Evolutionary conservation across 1,140 invertebrate genomes (phyloP), one percentile per base, ranked within the genome.

Genomic region (Drosophila malerkotliana): DNA sequence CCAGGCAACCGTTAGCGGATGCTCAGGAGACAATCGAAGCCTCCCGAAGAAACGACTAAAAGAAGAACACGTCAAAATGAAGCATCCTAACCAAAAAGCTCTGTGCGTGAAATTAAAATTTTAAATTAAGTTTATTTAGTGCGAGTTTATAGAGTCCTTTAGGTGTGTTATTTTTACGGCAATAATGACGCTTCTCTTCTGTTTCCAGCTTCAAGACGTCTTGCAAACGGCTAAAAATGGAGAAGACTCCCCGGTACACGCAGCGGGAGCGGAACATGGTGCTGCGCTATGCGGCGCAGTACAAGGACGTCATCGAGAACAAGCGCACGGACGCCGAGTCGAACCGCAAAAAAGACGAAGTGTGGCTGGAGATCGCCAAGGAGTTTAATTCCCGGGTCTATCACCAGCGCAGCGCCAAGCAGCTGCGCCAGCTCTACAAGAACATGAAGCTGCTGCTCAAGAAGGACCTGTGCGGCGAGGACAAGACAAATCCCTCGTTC

Each of bases 221-320:
- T 88, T 72, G 87, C 79, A 91, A 85, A 76, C 80, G 90, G 72
- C 69, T 91, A 67, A 91, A 91, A 80, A 91, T 91, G 90, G 90
- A 91, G 74, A 91, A 91, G 85, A 91, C 90, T 91, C 90, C 90
- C 87, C 90, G 90, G 57, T 91, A 91, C 72, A 91, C 90, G 56
- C 90, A 91, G 77, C 90, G 90, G 89, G 90, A 91, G 89, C 90
- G 90, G n/a, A 91, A 91, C 28, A 91, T 91, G 90, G 90, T 91
- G 39, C 76, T 91, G 39, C 73, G 85, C 37, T 91, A 88, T 75
- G 90, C 90, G 45, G 90, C 90, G 56, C 88, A 91, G 60, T 88
- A 91, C 64, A 91, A 91, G 64, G 90, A 91, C 54, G 80, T 91
- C 44, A 91, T 91, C 34, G 90, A 91, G 60, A 91, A 91, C 53